Conservation (phyloP, 2,113 vertebrate species). For the Plecturocebus donacophilus region DNA sequence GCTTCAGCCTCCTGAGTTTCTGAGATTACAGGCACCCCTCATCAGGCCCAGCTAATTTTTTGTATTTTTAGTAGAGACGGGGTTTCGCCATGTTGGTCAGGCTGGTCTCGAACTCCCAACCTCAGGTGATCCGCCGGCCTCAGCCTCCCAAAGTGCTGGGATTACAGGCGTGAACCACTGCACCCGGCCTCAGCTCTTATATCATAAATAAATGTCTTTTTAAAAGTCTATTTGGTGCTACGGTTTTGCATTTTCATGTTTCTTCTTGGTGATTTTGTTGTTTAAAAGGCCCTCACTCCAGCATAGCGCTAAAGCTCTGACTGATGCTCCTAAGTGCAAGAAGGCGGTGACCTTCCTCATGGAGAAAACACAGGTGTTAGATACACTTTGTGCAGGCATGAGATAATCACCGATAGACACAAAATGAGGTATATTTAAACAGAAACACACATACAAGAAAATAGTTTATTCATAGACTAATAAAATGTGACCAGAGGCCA, state of each 20-base stretch:
- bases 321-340: accelerated
- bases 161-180: no score
- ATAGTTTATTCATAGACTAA: not conserved
- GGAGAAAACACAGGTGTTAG: not conserved
- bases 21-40: no score
- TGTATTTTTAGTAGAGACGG: no score
- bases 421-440: not conserved
- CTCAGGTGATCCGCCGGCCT: no score
- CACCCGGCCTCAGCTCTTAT: no score
- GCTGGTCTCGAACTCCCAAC: no score
- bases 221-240: not conserved
- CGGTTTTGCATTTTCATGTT: not conserved
- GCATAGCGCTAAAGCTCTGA: not conserved
- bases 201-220: not conserved
- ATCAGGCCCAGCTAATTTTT: no score
- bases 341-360: not conserved
- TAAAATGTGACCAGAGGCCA: not conserved
- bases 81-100: no score
- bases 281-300: not conserved
- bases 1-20: no score
- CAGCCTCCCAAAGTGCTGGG: no score
- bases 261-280: not conserved
- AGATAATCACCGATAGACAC: no score
- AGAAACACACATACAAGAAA: not conserved
- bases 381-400: no score